Evolutionary conservation across 92 coral and sea anemone genomes (phyloP).

Genomic region (Porites cylindrica): DNA sequence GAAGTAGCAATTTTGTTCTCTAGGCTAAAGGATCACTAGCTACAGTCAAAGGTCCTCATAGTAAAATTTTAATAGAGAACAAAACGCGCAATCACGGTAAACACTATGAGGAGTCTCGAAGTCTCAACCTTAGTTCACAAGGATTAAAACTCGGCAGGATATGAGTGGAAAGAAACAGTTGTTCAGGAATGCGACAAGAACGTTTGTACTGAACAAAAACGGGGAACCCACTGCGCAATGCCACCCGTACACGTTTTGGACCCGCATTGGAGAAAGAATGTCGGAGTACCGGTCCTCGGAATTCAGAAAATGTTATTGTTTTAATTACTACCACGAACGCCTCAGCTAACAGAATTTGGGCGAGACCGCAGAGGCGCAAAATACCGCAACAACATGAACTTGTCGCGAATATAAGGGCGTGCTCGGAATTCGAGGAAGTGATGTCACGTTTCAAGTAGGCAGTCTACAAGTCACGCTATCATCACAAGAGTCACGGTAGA

Average conservation of each 20-base stretch:
- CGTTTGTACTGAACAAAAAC: background rate
- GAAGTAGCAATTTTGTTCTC: background rate
- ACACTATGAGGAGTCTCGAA: no score
- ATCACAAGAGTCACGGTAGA: conserved; percentile 1
- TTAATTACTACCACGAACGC: background rate
- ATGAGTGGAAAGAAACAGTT: background rate
- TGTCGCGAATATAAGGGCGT: background rate
- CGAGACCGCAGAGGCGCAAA: conserved; percentile 1
- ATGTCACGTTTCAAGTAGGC: background rate
- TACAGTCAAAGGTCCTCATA: background rate
- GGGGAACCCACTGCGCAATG: background rate
- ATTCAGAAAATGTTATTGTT: conserved; percentile 8
- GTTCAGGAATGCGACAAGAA: background rate
- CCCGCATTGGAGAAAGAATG: background rate
- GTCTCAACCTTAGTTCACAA: no score
- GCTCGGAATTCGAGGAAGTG: background rate
- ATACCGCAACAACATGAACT: background rate
- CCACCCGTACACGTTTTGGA: background rate
- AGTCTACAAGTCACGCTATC: background rate
- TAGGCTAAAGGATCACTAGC: background rate
- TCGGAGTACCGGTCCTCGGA: background rate
- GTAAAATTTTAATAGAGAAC: no score
- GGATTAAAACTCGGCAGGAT: background rate
- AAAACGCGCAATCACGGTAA: no score
- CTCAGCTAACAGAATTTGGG: background rate